These are phyloP conservation scores for Cyprinodon brontotheroides DNA, from an alignment of 2,113 vertebrate species.

Conservation along the genomic window DNA sequence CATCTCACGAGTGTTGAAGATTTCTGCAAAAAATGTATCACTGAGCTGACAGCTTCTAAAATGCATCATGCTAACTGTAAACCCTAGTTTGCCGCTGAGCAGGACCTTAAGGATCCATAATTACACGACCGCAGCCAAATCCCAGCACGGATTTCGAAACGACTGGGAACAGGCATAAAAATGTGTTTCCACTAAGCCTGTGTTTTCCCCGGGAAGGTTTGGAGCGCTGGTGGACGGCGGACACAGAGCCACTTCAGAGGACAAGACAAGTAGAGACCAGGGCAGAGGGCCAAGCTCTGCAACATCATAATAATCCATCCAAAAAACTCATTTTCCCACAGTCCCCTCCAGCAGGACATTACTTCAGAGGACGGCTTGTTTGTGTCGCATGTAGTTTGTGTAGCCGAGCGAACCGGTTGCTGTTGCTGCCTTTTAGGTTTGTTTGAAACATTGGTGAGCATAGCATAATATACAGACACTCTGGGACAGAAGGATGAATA, in stretches of 20 bases:
- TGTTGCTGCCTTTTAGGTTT: not conserved
- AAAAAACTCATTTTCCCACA: constrained; percentile 68
- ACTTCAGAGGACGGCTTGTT: constrained; percentile 62
- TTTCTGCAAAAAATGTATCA: not conserved
- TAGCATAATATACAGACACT: not conserved
- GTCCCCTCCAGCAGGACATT: constrained; percentile 62
- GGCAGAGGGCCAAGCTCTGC: constrained; percentile 43
- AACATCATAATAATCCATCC: constrained; percentile 61
- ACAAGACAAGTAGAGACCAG: constrained; percentile 23
- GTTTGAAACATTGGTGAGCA: not conserved
- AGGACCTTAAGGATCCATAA: constrained; percentile 40
- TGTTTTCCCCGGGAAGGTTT: constrained; percentile 48
- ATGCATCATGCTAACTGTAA: constrained; percentile 22
- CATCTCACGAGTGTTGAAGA: not conserved
- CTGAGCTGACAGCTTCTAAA: not conserved
- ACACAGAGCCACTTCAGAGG: constrained; percentile 42
- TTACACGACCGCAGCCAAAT: constrained; percentile 52
- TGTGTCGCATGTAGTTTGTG: constrained; percentile 29
- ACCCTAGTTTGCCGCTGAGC: constrained; percentile 28
- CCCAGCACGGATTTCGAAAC: constrained; percentile 54
- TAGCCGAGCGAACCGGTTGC: not conserved
- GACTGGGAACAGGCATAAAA: constrained; percentile 42
- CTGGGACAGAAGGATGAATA: constrained; percentile 15
- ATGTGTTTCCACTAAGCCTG: constrained; percentile 56
- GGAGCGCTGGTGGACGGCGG: constrained; percentile 23